Percentiles rank a stretch among this genome's conserved stretches.
phyloP scores from a whole-genome alignment of 2,888 invertebrate genomes.

The Carterocephalus palaemon region DNA sequence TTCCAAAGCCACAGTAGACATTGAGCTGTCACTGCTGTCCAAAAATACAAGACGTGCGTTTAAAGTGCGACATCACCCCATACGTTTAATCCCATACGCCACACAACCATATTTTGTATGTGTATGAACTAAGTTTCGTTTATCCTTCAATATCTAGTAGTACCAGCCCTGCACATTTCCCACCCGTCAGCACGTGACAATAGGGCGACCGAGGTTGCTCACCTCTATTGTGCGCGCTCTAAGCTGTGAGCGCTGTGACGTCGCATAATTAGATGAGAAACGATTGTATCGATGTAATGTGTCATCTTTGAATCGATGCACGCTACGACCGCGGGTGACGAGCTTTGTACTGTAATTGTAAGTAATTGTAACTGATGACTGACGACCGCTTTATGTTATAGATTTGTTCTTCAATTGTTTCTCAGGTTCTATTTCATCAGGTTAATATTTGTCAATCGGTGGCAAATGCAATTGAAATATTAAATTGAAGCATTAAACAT shows the following conservation, averaged over 20 bases:
- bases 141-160: no score
- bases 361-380: constrained; percentile 20
- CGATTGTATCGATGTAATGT: constrained; percentile 39
- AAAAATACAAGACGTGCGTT: no score
- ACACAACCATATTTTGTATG: no score
- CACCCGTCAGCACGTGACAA: constrained; percentile 60
- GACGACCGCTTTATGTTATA: constrained; percentile 5
- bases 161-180: constrained; percentile 36
- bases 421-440: constrained; percentile 3
- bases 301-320: constrained; percentile 29
- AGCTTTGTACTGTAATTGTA: constrained; percentile 16
- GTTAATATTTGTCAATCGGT: not conserved
- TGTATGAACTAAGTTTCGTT: no score
- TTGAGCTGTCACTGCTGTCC: no score
- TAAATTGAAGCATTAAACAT: no score
- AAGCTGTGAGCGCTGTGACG: constrained; percentile 48
- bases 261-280: constrained; percentile 61
- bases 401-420: constrained; percentile 13
- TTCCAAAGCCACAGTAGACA: no score
- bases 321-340: constrained; percentile 15
- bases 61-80: no score
- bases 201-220: constrained; percentile 61
- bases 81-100: no score
- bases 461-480: no score
- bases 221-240: constrained; percentile 55